Conservation (phyloP, 2,797 vertebrate genomes). For the Tarsius wallacei region DNA sequence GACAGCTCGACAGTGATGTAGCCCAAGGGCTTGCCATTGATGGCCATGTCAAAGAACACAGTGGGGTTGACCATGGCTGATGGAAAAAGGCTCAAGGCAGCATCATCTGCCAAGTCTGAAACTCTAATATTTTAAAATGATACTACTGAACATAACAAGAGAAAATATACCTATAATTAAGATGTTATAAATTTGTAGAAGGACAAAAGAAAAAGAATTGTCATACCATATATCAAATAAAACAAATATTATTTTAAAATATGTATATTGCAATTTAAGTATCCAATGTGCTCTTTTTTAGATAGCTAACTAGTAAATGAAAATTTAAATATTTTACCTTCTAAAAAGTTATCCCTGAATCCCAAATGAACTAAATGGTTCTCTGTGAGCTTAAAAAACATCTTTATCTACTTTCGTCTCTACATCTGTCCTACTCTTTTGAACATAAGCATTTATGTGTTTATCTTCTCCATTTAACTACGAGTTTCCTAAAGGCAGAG, state of each 20-base stretch:
- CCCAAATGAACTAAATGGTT: neutral
- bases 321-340: constrained; percentile 4
- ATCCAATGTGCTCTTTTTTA: neutral
- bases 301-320: neutral
- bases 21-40: too few relatives aligned
- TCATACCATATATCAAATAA: neutral
- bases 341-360: neutral
- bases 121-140: neutral
- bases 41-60: too few relatives aligned
- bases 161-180: neutral
- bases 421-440: neutral
- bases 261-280: neutral
- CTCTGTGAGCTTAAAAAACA: neutral
- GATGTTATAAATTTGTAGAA: neutral
- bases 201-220: constrained; percentile 32
- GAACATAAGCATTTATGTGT: neutral
- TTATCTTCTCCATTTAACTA: neutral
- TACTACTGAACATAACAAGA: neutral
- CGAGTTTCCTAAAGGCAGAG: neutral
- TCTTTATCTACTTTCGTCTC: neutral
- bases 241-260: neutral
- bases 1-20: too few relatives aligned
- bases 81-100: too few relatives aligned
- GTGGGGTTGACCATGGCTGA: too few relatives aligned
- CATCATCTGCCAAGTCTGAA: neutral